These are phyloP conservation scores for Corythornis madagascariensis DNA, from an alignment of 2,113 vertebrate genomes.

Conservation along the genomic window DNA sequence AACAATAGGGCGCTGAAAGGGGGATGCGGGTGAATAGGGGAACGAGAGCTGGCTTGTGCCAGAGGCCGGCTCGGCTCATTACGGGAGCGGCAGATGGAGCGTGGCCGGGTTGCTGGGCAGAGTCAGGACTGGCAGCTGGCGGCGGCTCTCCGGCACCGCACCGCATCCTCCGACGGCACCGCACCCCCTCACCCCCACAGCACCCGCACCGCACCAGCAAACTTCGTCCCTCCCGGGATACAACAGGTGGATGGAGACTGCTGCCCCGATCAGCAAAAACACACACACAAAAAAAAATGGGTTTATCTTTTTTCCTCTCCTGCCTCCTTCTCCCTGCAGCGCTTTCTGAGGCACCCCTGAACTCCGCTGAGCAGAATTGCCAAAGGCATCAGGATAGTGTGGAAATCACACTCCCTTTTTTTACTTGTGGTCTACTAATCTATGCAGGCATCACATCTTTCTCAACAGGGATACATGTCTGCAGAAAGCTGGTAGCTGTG, in stretches of 20 bases:
- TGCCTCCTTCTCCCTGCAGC: not conserved
- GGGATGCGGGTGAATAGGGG: conserved; percentile 73
- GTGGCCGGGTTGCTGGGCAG: conserved; percentile 79
- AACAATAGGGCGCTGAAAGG: conserved; percentile 80
- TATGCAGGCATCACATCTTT: not conserved
- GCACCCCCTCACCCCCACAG: not conserved
- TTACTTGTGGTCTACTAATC: rapidly evolving
- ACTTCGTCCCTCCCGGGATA: rapidly evolving
- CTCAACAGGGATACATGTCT: not conserved
- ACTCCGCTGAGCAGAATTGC: not conserved
- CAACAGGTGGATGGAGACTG: not conserved
- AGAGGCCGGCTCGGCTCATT: conserved; percentile 70
- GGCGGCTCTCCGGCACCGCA: not conserved
- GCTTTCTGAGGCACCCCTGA: not conserved
- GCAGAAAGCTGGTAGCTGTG: not conserved
- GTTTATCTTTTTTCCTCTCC: rapidly evolving
- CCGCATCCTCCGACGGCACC: not conserved
- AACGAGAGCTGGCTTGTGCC: conserved; percentile 78
- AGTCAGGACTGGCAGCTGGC: conserved; percentile 51
- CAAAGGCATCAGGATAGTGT: not conserved
- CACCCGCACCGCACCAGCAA: not conserved
- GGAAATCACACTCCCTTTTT: not conserved
- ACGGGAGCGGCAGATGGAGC: conserved; percentile 81
- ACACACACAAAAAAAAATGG: rapidly evolving
- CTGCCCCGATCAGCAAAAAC: rapidly evolving